A percentile compares a stretch with the other conserved stretches of the same genome.
phyloP scores from a whole-genome alignment of 2,113 vertebrate species.

The Cyanoderma ruficeps region DNA sequence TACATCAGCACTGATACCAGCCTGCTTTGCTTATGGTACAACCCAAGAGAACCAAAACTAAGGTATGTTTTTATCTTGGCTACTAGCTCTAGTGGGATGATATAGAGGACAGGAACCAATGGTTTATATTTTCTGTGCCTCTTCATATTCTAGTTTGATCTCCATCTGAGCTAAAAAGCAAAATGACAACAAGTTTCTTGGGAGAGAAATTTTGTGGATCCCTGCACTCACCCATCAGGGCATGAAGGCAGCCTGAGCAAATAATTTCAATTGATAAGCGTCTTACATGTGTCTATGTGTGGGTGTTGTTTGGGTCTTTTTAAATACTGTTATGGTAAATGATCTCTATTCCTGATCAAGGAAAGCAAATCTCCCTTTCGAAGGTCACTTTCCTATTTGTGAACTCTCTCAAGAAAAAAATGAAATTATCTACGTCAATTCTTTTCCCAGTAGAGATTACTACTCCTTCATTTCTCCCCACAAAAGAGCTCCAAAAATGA shows the following conservation, averaged over 20 bases:
- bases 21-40: not conserved
- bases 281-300: not conserved
- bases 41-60: not conserved
- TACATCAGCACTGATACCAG: not conserved
- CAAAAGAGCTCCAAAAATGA: not conserved
- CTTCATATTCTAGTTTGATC: not conserved
- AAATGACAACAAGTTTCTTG: not conserved
- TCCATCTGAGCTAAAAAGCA: not conserved
- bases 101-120: accelerated
- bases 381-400: not conserved
- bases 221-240: not conserved
- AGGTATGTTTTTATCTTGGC: not conserved
- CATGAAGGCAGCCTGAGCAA: not conserved
- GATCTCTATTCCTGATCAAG: not conserved
- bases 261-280: not conserved
- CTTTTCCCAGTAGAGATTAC: not conserved
- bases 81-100: not conserved
- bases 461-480: not conserved
- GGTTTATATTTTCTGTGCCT: not conserved
- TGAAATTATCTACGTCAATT: not conserved
- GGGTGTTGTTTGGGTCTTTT: not conserved
- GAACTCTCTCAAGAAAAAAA: not conserved
- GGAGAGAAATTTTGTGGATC: not conserved
- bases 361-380: not conserved
- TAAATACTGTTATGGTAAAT: not conserved